Evolutionary conservation across 2,113 vertebrate species (phyloP).

Genomic region (Acinonyx jubatus): DNA sequence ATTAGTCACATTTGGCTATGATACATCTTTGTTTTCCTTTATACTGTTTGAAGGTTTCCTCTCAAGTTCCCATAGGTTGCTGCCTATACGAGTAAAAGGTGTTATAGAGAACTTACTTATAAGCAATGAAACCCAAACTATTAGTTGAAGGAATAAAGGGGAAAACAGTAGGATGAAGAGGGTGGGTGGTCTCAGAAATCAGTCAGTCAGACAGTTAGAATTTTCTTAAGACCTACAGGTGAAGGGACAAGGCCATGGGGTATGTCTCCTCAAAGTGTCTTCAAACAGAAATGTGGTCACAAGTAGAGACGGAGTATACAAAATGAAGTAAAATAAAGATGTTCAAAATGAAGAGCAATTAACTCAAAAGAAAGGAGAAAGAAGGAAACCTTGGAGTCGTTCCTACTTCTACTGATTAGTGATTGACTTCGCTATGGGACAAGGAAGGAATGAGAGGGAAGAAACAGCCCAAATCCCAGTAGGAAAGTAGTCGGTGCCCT

Average conservation of each 20-base stretch:
- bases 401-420: not conserved
- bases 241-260: not conserved
- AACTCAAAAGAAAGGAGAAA: conserved; percentile 29
- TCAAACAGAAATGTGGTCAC: not conserved
- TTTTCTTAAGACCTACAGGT: not conserved
- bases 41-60: not conserved
- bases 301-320: not conserved
- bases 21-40: not conserved
- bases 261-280: not conserved
- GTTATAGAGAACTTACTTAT: not conserved
- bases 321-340: not conserved
- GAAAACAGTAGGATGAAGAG: not conserved
- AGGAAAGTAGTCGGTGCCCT: conserved; percentile 44
- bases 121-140: not conserved
- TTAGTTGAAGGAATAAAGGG: not conserved
- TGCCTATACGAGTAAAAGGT: not conserved
- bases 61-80: not conserved
- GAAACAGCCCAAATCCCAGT: not conserved
- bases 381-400: not conserved
- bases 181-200: not conserved
- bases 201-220: not conserved
- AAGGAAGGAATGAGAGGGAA: not conserved
- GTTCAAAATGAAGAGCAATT: not conserved
- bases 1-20: not conserved
- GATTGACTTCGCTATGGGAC: not conserved